Evolutionary conservation across 2,888 invertebrate species (phyloP).

Genomic region (Ptychoptera contaminata): DNA sequence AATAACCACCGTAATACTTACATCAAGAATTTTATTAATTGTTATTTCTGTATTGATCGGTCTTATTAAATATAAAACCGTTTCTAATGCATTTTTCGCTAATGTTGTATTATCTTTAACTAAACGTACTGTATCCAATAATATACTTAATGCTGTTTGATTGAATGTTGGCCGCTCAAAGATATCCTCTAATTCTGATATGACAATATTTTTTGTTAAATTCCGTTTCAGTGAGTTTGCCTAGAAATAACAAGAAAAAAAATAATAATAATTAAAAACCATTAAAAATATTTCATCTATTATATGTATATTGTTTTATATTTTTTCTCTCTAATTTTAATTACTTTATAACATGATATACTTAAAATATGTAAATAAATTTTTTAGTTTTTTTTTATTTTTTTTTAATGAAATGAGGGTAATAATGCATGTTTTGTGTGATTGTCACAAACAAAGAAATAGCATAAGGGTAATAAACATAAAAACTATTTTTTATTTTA

Average conservation of each 20-base stretch:
- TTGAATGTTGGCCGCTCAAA: conserved; percentile 65
- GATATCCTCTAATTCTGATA: conserved; percentile 54
- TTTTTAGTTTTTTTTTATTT: no score
- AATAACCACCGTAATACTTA: conserved; percentile 14
- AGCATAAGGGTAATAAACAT: no score
- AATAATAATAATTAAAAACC: background rate
- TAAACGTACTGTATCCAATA: conserved; percentile 50
- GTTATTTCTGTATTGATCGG: conserved; percentile 21
- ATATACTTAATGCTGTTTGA: conserved; percentile 54
- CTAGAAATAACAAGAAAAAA: conserved; percentile 28
- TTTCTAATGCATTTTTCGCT: conserved; percentile 38
- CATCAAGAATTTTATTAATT: conserved; percentile 25
- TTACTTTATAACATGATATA: no score
- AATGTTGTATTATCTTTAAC: conserved; percentile 58
- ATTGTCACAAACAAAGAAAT: no score
- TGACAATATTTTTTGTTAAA: conserved; percentile 41
- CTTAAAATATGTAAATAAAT: no score
- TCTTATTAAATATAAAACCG: conserved; percentile 31
- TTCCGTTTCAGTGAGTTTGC: conserved; percentile 62
- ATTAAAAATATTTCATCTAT: no score
- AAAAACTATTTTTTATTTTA: no score
- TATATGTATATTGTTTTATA: no score
- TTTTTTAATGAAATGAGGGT: no score
- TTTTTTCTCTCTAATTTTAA: no score
- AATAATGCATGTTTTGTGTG: no score